Percentiles rank a stretch among this genome's conserved stretches.
These are phyloP conservation scores for Steinernema khuongi DNA, from an alignment of 1,140 invertebrate genomes.

Conservation along the genomic window DNA sequence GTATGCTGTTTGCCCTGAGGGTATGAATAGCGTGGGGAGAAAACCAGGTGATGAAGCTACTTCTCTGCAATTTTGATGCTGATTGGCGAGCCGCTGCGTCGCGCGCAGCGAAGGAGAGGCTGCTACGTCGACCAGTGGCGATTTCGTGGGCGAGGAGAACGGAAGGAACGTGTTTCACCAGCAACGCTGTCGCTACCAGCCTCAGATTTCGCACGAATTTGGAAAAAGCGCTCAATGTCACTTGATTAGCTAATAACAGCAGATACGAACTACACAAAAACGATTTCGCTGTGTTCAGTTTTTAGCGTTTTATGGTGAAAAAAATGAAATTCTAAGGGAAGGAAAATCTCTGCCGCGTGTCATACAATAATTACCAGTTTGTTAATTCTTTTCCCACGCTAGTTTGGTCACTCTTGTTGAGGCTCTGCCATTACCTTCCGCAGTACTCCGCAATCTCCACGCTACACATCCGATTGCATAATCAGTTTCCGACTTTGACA, in stretches of 20 bases:
- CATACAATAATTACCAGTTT: not conserved
- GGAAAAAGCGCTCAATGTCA: conserved; percentile 1
- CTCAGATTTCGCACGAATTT: not conserved
- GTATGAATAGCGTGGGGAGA: conserved; percentile 12
- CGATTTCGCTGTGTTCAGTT: not conserved
- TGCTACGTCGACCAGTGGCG: too few relatives aligned
- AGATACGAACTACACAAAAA: conserved; percentile 1
- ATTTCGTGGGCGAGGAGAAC: not conserved
- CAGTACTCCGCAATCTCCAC: too few relatives aligned
- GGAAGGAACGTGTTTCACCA: not conserved
- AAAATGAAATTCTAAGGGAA: too few relatives aligned
- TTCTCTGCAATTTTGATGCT: not conserved
- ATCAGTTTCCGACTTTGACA: too few relatives aligned
- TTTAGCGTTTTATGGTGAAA: too few relatives aligned
- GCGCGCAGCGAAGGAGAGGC: too few relatives aligned
- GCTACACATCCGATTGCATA: too few relatives aligned
- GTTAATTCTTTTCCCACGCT: too few relatives aligned
- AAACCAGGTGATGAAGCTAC: conserved; percentile 13
- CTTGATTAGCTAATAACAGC: conserved; percentile 8
- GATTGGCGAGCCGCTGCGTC: not conserved
- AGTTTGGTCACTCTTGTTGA: too few relatives aligned
- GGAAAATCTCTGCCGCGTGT: too few relatives aligned
- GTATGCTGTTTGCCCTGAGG: conserved; percentile 2
- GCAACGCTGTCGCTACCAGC: not conserved
- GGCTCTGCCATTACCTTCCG: too few relatives aligned